Base-by-base conservation (phyloP, 2,797 vertebrate genomes). In the Mus minutoides region DNA sequence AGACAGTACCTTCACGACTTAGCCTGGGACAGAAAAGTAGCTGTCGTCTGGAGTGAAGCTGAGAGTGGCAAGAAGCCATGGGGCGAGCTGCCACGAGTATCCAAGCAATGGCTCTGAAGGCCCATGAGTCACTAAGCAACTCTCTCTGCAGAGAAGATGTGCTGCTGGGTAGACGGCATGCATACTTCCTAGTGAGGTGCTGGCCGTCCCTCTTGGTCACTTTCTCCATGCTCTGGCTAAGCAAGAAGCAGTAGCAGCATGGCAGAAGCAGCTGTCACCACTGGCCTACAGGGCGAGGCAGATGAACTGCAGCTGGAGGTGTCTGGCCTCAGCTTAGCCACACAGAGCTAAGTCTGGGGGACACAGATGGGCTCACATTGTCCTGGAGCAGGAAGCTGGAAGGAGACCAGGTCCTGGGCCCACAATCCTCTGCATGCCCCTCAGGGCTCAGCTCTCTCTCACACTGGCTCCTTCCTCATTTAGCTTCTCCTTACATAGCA, bases 141-240 rank as follows among this genome's bases (percentile, higher is more conserved):
- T 21, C 22, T 37, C 40, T 31, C 9, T 40, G 60, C 64, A 82
- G 31, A 90, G 17, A 79, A 60, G 64, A 77, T 16, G 40, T 69
- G 90, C 64, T 34, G 4, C 79, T 11, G n/a, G 37, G 62, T 9
- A 26, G 9, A 9, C 0, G 52, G 24, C 88, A 67, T 0, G 0
- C 7, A 17, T 2, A n/a, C 92, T 52, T 73, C 58, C 90, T 46
- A 49, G 3, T 29, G n/a, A 26, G 22, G 77, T 58, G 43, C 77
- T 22, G 54, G 80, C 24, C 13, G 7, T 6, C 21, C 64, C 21
- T 17, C 56, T 64, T 85, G 29, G 92, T 43, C 21, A 1, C 58
- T 62, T 84, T 73, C 62, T 52, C 62, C 24, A 19, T 6, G 54
- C n/a, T 83, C 64, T 58, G n/a, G 40, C 67, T 0, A 60, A 73